Conservation (phyloP, 2,797 vertebrate genomes). For the Danio choprae region DNA sequence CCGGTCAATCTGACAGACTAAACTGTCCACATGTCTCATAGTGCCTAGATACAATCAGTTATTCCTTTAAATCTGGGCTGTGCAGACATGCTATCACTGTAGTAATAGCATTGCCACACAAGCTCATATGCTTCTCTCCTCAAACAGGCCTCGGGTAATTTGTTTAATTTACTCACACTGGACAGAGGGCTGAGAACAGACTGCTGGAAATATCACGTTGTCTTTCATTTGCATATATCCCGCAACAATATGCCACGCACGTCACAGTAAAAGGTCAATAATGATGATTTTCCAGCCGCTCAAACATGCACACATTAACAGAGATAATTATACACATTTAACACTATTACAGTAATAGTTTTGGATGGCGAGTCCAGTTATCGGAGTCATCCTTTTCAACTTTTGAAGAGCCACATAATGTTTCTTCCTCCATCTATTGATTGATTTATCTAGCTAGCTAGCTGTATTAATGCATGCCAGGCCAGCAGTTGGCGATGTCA, state of each 20-base stretch:
- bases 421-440: too few species aligned
- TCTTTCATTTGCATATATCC: conserved; percentile 55
- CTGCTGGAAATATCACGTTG: conserved; percentile 48
- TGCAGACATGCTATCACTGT: conserved; percentile 72
- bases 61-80: conserved; percentile 78
- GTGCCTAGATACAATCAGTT: conserved; percentile 72
- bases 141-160: conserved; percentile 73
- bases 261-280: conserved; percentile 66
- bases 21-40: conserved; percentile 73
- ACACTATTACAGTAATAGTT: conserved; percentile 13
- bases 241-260: conserved; percentile 63
- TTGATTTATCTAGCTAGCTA: too few species aligned
- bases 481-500: too few species aligned
- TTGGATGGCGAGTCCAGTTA: background rate
- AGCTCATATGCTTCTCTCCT: conserved; percentile 70
- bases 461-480: too few species aligned
- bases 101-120: conserved; percentile 71
- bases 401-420: background rate
- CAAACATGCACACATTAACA: conserved; percentile 57
- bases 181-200: conserved; percentile 57
- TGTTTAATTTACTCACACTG: conserved; percentile 75
- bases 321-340: conserved; percentile 52
- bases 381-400: background rate
- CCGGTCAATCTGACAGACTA: conserved; percentile 60
- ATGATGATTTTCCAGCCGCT: conserved; percentile 61